These are phyloP conservation scores for Atractosteus spatula DNA, from an alignment of 2,113 vertebrate species.

Conservation along the genomic window DNA sequence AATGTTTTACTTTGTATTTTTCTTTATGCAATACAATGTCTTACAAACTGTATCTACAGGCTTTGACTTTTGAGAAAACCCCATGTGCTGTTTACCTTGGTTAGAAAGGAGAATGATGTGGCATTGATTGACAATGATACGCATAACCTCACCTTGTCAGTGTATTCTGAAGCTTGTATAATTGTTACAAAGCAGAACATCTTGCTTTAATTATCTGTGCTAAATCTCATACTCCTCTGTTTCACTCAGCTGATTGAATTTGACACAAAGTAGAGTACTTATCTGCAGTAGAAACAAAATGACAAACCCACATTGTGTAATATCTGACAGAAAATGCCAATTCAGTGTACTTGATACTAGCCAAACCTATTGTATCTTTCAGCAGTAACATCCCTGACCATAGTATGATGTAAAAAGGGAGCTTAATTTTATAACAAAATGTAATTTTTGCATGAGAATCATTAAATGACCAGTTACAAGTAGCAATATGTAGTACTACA, in stretches of 20 bases:
- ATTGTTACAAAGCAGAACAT: conserved; percentile 61
- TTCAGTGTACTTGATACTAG: neutral
- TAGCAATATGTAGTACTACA: no score
- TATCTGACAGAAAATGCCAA: conserved; percentile 1
- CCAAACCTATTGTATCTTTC: neutral
- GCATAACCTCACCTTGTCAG: conserved; percentile 45
- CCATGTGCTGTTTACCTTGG: neutral
- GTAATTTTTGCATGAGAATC: no score
- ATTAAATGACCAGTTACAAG: no score
- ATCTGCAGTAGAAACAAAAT: conserved; percentile 45
- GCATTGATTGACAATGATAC: conserved; percentile 34
- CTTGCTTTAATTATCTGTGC: conserved; percentile 72
- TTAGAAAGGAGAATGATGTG: neutral
- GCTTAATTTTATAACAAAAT: no score
- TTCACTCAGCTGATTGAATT: conserved; percentile 67
- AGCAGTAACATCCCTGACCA: no score
- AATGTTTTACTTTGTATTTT: no score
- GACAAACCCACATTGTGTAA: conserved; percentile 16
- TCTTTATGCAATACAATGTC: no score
- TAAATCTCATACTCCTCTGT: conserved; percentile 53
- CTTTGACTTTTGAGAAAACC: no score
- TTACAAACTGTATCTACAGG: no score
- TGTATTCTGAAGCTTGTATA: conserved; percentile 55
- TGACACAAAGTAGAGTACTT: conserved; percentile 60
- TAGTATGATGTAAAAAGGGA: no score